A percentile compares a stretch with the other conserved stretches of the same genome.
These are phyloP conservation scores for Clytia hemisphaerica DNA, from an alignment of 30 jellyfish, hydroid and myxozoan genomes.

Conservation along the genomic window DNA sequence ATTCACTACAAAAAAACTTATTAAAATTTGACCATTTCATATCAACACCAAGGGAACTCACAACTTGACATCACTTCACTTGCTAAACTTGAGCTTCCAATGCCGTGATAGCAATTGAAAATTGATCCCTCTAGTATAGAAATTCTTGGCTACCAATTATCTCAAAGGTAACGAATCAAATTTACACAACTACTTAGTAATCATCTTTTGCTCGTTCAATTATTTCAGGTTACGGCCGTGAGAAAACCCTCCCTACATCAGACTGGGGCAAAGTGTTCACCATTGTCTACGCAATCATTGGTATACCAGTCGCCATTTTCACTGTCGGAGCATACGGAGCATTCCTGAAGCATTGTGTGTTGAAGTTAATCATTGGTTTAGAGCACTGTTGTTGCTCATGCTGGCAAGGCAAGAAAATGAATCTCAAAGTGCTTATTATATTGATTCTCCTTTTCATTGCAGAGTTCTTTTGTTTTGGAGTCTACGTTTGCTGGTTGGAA, in stretches of 20 bases:
- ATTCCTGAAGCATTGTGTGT: not conserved
- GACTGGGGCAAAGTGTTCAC: not conserved
- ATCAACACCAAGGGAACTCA: too few relatives aligned
- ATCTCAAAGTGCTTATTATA: not conserved
- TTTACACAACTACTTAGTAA: not conserved
- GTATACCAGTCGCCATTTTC: not conserved
- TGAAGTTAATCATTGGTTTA: not conserved
- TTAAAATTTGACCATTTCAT: too few relatives aligned
- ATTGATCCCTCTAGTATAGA: too few relatives aligned
- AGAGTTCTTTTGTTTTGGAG: not conserved
- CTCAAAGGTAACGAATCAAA: not conserved
- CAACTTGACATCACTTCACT: too few relatives aligned
- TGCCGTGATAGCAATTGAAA: too few relatives aligned
- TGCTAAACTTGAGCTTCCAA: too few relatives aligned
- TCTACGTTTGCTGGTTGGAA: not conserved
- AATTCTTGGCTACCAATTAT: too few relatives aligned
- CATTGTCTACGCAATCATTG: not conserved
- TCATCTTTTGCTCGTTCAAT: not conserved
- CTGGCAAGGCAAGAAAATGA: not conserved
- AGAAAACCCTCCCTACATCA: not conserved
- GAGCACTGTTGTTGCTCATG: constrained; percentile 8
- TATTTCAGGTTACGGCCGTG: not conserved
- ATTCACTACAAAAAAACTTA: too few relatives aligned
- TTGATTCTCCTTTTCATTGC: not conserved
- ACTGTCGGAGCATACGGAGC: not conserved